Conservation (phyloP, 2,797 vertebrate species). For the Discoglossus pictus region DNA sequence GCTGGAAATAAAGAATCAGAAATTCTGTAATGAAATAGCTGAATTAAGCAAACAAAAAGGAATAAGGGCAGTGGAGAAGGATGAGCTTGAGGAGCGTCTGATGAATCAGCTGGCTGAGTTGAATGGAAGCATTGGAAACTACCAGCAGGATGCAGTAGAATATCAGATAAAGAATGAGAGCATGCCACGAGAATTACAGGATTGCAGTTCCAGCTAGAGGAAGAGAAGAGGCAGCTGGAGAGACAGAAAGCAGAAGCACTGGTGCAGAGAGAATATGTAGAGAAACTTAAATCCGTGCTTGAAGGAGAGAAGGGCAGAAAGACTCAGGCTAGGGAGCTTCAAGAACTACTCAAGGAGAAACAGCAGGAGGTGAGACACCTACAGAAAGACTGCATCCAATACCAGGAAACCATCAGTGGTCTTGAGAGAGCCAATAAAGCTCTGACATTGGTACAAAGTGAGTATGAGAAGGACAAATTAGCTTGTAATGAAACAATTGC, state of each 20-base stretch:
- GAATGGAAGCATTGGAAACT: conserved; percentile 96
- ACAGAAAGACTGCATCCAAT: conserved; percentile 89
- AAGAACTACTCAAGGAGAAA: conserved; percentile 92
- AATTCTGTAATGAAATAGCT: conserved; percentile 71
- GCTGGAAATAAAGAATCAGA: conserved; percentile 58
- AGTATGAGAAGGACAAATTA: conserved; percentile 75
- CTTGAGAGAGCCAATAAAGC: conserved; percentile 82
- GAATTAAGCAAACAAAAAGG: conserved; percentile 71
- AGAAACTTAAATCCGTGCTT: conserved; percentile 82
- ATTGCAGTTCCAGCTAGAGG: conserved; percentile 77
- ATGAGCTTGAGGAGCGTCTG: conserved; percentile 92
- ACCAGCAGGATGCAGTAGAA: conserved; percentile 88
- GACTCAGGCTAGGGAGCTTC: conserved; percentile 83
- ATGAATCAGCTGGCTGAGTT: conserved; percentile 98
- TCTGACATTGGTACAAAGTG: conserved; percentile 74
- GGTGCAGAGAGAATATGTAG: conserved; percentile 81
- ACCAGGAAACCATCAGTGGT: conserved; percentile 89
- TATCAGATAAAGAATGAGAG: conserved; percentile 71
- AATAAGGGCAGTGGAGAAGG: conserved; percentile 82
- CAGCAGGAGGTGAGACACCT: conserved; percentile 92
- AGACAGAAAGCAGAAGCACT: conserved; percentile 79
- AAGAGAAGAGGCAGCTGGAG: conserved; percentile 84
- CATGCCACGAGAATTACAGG: conserved; percentile 70
- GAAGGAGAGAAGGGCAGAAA: conserved; percentile 77
- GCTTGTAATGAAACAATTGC: conserved; percentile 64